A percentile compares a stretch with the other conserved stretches of the same genome.
Conservation (phyloP, 1,140 invertebrate species). For the Limonius californicus region DNA sequence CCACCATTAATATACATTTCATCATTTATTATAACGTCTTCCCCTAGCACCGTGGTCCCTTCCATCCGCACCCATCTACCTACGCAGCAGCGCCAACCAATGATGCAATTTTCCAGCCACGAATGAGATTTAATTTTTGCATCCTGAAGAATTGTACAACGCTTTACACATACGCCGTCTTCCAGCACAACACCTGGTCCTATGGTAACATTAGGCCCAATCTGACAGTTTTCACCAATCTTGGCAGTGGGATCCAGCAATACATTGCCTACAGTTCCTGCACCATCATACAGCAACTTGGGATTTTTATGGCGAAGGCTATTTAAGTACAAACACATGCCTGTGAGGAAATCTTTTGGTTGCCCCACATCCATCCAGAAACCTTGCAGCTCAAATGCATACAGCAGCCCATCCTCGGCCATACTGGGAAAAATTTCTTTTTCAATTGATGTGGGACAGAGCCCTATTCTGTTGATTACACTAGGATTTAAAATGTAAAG, state of each 20-base stretch:
- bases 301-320: slow-evolving; percentile 73
- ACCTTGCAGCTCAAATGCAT: slow-evolving; percentile 90
- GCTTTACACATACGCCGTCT: slow-evolving; percentile 94
- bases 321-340: slow-evolving; percentile 79
- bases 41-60: slow-evolving; percentile 94
- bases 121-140: slow-evolving; percentile 89
- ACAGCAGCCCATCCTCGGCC: slow-evolving; percentile 83
- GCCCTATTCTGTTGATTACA: slow-evolving; percentile 85
- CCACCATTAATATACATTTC: slow-evolving; percentile 98
- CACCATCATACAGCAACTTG: slow-evolving; percentile 58
- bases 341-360: slow-evolving; percentile 97
- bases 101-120: slow-evolving; percentile 93
- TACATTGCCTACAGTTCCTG: slow-evolving; percentile 85
- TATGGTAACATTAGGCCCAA: slow-evolving; percentile 98
- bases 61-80: slow-evolving; percentile 98
- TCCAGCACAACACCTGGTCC: slow-evolving; percentile 92
- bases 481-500: slow-evolving; percentile 96
- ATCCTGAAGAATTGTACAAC: slow-evolving; percentile 84
- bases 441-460: slow-evolving; percentile 95
- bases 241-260: slow-evolving; percentile 87
- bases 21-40: slow-evolving; percentile 98
- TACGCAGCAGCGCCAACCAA: slow-evolving; percentile 93
- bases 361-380: slow-evolving; percentile 99
- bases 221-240: slow-evolving; percentile 91
- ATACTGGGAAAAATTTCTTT: slow-evolving; percentile 98